Base-by-base conservation (phyloP, 2,888 invertebrate genomes). In the Frankliniella intonsa region DNA sequence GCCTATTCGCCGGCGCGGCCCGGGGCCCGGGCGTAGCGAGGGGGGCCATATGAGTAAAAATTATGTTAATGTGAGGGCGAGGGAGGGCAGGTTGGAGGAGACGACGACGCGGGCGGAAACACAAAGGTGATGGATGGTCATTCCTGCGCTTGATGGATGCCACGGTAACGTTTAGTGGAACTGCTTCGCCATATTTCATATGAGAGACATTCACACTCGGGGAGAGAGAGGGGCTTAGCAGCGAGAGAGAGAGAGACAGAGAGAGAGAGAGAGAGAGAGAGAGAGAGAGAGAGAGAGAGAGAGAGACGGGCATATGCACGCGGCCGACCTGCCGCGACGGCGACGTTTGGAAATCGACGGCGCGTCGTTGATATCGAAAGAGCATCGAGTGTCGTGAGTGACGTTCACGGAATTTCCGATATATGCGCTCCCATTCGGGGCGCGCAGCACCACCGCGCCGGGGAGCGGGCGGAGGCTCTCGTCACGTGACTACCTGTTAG, bases 1-100 rank as follows among this genome's bases (percentile, higher is more conserved):
- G 38, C 38, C 38, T 38, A 38, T 38, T 38, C 38, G 38, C 38
- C 38, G 38, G 38, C 38, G 38, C 38, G 38, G 38, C 38, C 38
- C 3, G 38, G 38, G 38, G 38, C 38, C 38, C 3, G 38, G 38
- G 38, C 38, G 38, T 38, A 38, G 38, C 38, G 38, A 38, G 38
- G 38, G 62, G 69, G 25, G 22, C 69, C 69, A 22, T 76, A 76
- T 76, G 69, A 76, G 69, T 76, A 76, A 76, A 76, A 76, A 76
- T 76, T 76, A 76, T 76, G 69, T 76, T 25, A 76, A 76, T 76
- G 69, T 12, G 22, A 25, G 38, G 38, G 62, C 17, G 62, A n/a
- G 62, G 55, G 62, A n/a, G 62, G 19, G 62, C 62, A 62, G 62
- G n/a, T 62, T 62, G 62, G 62, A 17, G 19, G 19, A 17, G 62